Conservation (phyloP, 2,113 vertebrate species). For the Cathartes aura region DNA sequence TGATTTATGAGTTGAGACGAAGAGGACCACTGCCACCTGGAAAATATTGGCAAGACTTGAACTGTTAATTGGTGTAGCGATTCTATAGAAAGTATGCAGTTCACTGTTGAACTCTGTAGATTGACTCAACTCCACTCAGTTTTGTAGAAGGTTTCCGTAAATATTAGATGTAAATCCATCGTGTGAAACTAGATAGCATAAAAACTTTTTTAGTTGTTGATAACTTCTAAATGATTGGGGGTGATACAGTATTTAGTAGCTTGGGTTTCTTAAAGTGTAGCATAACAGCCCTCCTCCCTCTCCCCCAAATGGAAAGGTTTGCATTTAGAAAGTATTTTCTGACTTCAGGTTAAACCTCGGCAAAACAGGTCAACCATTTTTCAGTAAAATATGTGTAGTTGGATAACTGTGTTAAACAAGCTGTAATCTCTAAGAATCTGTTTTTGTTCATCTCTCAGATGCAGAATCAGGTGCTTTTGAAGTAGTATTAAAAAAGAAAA, state of each 20-base stretch:
- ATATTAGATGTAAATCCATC: not conserved
- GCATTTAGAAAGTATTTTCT: not conserved
- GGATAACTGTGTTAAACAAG: too few species aligned
- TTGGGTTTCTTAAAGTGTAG: not conserved
- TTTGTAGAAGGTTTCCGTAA: not conserved
- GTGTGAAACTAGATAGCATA: not conserved
- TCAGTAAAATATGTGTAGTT: not conserved
- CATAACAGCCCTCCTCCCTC: not conserved
- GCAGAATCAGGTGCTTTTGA: not conserved
- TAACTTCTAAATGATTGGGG: not conserved
- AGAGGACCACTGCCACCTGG: not conserved
- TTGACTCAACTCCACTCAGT: not conserved
- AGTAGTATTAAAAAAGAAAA: not conserved
- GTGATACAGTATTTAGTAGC: not conserved
- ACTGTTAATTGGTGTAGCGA: not conserved
- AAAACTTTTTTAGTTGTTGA: not conserved
- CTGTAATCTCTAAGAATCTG: not conserved
- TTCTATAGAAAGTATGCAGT: not conserved
- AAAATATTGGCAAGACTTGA: conserved; percentile 4
- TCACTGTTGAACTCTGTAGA: not conserved
- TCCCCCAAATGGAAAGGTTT: not conserved
- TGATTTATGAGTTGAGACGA: not conserved
- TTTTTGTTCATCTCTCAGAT: not conserved
- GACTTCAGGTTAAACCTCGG: not conserved
- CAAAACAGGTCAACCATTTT: not conserved